These are phyloP conservation scores for Philotrypesis tridentata DNA, from an alignment of 1,140 invertebrate genomes.

Conservation along the genomic window DNA sequence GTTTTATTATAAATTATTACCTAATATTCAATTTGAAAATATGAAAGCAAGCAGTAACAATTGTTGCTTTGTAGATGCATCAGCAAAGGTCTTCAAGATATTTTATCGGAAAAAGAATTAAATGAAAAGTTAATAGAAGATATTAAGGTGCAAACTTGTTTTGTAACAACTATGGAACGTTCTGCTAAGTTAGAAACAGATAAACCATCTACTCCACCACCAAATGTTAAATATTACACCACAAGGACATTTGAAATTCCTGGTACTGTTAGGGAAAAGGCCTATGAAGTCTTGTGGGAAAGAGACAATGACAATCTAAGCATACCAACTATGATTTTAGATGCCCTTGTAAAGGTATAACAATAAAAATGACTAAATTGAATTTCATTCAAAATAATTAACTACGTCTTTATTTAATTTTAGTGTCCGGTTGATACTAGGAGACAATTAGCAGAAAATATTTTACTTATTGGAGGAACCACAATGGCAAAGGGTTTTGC, in stretches of 20 bases:
- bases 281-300: constrained; percentile 89
- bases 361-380: constrained; percentile 30
- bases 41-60: background rate
- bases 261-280: constrained; percentile 84
- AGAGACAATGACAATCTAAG: constrained; percentile 88
- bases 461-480: constrained; percentile 90
- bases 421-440: constrained; percentile 87
- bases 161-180: constrained; percentile 85
- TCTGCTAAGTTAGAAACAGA: constrained; percentile 76
- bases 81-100: constrained; percentile 55
- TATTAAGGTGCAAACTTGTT: constrained; percentile 85
- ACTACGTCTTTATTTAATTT: constrained; percentile 54
- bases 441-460: constrained; percentile 83
- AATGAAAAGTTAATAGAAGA: constrained; percentile 79
- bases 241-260: constrained; percentile 77
- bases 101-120: constrained; percentile 68
- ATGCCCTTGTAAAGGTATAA: constrained; percentile 83
- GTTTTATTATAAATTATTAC: constrained; percentile 47
- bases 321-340: constrained; percentile 87
- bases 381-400: constrained; percentile 26
- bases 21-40: background rate
- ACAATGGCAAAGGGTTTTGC: constrained; percentile 86
- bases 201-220: constrained; percentile 71
- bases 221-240: constrained; percentile 84
- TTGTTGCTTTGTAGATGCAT: constrained; percentile 62